Base-by-base conservation (phyloP, 2,888 invertebrate genomes). In the Philaethria dido region DNA sequence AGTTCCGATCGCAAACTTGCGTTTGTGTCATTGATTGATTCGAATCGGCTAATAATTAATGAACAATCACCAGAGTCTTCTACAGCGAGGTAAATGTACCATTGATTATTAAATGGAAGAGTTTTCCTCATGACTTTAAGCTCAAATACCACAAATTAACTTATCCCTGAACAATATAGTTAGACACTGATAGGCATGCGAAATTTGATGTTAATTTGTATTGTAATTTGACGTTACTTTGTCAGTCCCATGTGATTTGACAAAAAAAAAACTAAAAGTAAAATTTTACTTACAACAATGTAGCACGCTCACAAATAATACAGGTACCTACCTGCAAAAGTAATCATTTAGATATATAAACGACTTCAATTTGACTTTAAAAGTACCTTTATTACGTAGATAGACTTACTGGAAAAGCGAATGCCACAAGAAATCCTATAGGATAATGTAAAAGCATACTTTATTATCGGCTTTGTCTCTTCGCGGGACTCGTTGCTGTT, bases 21-120 rank as follows among this genome's bases (percentile, higher is more conserved):
- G 52, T 52, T 62, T 36, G 54, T 63, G 63, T 45, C 63, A 63
- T 54, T 54, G 63, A 63, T 63, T 63, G 63, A 55, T 63, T 63
- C 14, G 52, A 42, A 54, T 44, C 45, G 20, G 44, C 54, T 63
- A 45, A 60, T 60, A 60, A 63, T 63, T 63, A 63, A 63, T 63
- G 54, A 63, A 63, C 63, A 63, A 55, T 54, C 44, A 63, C 45
- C 22, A 52, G 62, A 22, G 25, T 52, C 62, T 20, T 44, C 33
- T 44, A 54, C 54, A 45, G 44, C 29, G 29, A 29, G 5, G 18
- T 33, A 16, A 42, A 13, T 29, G 18, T 62, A 39, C 4, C 29
- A 20, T 33, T 1, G 14, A 55, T 55, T 45, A 33, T 29, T 42
- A 20, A 33, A 52, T 16, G 8, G 1, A 29, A 50, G 22, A 20